These are phyloP conservation scores for Bovichtus diacanthus DNA, from an alignment of 2,797 vertebrate species.

Conservation along the genomic window DNA sequence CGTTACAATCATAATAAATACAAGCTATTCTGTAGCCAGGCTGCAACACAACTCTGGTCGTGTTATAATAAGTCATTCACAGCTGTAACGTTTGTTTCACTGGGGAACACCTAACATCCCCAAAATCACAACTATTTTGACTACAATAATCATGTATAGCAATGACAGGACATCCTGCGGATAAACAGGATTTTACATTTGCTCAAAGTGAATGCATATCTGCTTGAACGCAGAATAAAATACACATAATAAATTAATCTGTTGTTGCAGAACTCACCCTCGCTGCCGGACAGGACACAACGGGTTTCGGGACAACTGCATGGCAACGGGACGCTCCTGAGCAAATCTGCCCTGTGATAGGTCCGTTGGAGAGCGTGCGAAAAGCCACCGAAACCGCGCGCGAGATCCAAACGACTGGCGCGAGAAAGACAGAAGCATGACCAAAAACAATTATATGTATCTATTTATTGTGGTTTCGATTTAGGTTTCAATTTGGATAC, in stretches of 20 bases:
- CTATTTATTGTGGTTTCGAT: too few relatives aligned
- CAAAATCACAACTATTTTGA: not conserved
- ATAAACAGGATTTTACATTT: not conserved
- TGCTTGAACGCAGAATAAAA: not conserved
- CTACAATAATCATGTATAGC: not conserved
- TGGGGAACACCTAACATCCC: not conserved
- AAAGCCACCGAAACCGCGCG: constrained; percentile 50
- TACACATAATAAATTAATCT: not conserved
- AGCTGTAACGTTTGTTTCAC: not conserved
- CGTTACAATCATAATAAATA: not conserved
- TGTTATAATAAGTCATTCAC: not conserved
- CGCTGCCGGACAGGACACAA: constrained; percentile 29
- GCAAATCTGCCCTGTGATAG: constrained; percentile 63
- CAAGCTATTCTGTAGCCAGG: not conserved
- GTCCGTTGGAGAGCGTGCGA: constrained; percentile 43
- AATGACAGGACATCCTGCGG: not conserved
- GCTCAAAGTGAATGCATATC: accelerated
- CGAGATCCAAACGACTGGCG: constrained; percentile 64
- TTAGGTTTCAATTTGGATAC: not conserved
- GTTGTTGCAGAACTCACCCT: constrained; percentile 52
- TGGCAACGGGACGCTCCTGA: constrained; percentile 71
- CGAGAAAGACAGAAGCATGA: constrained; percentile 32
- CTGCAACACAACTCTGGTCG: not conserved
- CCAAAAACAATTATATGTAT: not conserved
- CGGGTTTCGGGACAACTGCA: constrained; percentile 36